Base-by-base conservation (phyloP, 1,140 invertebrate genomes). In the Caenorhabditis latens region DNA sequence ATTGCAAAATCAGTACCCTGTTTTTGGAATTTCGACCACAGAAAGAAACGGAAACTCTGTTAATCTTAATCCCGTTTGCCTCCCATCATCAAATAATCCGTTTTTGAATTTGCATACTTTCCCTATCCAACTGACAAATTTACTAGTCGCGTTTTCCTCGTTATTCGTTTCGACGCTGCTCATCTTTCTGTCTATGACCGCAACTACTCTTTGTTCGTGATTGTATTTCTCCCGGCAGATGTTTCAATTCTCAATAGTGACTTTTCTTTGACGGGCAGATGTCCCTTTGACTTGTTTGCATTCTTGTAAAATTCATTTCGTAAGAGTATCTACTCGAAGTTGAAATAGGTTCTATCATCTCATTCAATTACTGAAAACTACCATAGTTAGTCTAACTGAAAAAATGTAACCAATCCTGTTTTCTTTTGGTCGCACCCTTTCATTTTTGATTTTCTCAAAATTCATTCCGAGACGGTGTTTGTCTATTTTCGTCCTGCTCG, bases 41-140 rank as follows among this genome's bases (percentile, higher is more conserved):
- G 50, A 58, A n/a, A n/a, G 43, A 75, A 67, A 50, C 71, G 46
- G 71, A 79, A 79, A 79, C 71, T 79, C 46, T 13, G 46, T 79
- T 50, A 79, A 50, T 53, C 46, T 53, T 50, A 79, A 79, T 79
- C 71, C 46, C 46, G 46, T 50, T 50, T 50, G 43, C 46, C 43
- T 79, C 46, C 71, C 71, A 50, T 50, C 46, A 50, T 24, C 46
- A 79, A 42, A 11, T 71, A 71, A 50, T 79, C 71, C 71, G 43
- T 50, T 67, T 79, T 53, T 19, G 46, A 79, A 50, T 79, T 79
- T 79, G 71, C 71, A 79, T 79, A 79, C n/a, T 50, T 79, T 46
- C 67, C 5, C 67, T 71, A 71, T 79, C 71, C 71, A n/a, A 21
- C 46, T 32, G 42, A 48, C 67, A 71, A 79, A 79, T 11, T 79